Conservation (phyloP, 2,888 invertebrate species). For the Ophion ventricosus region DNA sequence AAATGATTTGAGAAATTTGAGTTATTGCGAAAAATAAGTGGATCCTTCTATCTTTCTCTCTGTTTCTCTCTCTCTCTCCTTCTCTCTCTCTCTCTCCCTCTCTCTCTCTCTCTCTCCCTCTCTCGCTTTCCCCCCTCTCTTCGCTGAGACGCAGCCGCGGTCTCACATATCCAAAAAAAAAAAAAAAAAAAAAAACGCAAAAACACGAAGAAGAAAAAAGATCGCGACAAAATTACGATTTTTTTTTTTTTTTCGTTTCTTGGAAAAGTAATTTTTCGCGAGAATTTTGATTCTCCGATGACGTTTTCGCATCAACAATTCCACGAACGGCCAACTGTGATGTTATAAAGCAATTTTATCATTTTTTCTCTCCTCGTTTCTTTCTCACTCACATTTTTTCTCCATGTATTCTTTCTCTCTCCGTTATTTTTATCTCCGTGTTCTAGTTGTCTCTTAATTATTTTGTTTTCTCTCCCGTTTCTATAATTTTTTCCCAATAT, state of each 20-base stretch:
- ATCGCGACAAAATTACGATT: background rate
- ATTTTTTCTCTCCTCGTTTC: background rate
- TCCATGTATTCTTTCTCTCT: conserved; percentile 34
- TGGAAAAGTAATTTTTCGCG: conserved; percentile 19
- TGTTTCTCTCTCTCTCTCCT: conserved; percentile 10
- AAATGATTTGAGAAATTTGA: no score
- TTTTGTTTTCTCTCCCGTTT: no score
- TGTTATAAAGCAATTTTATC: conserved; percentile 70
- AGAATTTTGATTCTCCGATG: conserved; percentile 48
- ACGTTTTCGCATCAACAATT: conserved; percentile 33
- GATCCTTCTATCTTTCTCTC: background rate
- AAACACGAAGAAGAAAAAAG: conserved; percentile 34
- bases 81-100: background rate
- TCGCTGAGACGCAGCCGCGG: conserved; percentile 17
- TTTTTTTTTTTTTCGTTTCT: background rate
- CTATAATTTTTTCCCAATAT: no score
- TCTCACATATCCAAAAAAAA: background rate
- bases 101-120: background rate
- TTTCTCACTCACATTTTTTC: conserved; percentile 53
- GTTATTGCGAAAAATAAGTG: background rate
- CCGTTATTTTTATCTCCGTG: no score
- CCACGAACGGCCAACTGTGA: conserved; percentile 74
- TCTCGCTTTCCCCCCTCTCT: no score
- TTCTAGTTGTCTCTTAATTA: no score
- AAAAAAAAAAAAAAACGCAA: conserved; percentile 30